Conservation (phyloP, 2,888 invertebrate genomes). For the Lasioglossum zephyrum region DNA sequence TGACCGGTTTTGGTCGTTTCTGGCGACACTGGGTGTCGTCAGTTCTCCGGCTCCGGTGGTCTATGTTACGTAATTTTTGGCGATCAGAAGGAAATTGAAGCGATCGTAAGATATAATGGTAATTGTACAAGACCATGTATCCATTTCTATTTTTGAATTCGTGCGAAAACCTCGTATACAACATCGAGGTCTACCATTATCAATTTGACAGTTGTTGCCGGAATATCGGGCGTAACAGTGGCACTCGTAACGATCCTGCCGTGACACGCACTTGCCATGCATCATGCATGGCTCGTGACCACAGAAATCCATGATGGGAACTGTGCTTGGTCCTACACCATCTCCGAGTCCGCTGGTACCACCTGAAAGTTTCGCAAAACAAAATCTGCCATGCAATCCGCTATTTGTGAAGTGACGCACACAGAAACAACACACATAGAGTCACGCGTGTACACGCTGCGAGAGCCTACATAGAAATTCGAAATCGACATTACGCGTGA, state of each 20-base stretch:
- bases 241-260: slow-evolving; percentile 92
- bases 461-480: slow-evolving; percentile 26
- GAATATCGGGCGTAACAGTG: slow-evolving; percentile 93
- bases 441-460: slow-evolving; percentile 24
- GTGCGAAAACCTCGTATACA: slow-evolving; percentile 53
- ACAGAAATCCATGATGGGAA: slow-evolving; percentile 88
- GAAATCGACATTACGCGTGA: slow-evolving; percentile 22
- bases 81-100: background rate
- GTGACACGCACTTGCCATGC: slow-evolving; percentile 92
- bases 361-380: slow-evolving; percentile 78
- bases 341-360: slow-evolving; percentile 74
- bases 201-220: slow-evolving; percentile 94
- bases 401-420: slow-evolving; percentile 34
- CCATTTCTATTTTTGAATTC: slow-evolving; percentile 24
- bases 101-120: background rate
- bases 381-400: slow-evolving; percentile 74
- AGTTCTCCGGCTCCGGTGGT: too few relatives aligned
- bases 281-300: slow-evolving; percentile 93
- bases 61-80: background rate
- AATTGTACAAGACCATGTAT: slow-evolving; percentile 13
- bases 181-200: slow-evolving; percentile 85
- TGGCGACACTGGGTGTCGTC: too few relatives aligned
- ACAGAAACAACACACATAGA: slow-evolving; percentile 15
- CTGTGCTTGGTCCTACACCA: slow-evolving; percentile 69
- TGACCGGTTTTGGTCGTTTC: too few relatives aligned